Evolutionary conservation across 2,888 invertebrate species (phyloP), one percentile per base, ranked within the genome.

Genomic region (Phyllotreta striolata): DNA sequence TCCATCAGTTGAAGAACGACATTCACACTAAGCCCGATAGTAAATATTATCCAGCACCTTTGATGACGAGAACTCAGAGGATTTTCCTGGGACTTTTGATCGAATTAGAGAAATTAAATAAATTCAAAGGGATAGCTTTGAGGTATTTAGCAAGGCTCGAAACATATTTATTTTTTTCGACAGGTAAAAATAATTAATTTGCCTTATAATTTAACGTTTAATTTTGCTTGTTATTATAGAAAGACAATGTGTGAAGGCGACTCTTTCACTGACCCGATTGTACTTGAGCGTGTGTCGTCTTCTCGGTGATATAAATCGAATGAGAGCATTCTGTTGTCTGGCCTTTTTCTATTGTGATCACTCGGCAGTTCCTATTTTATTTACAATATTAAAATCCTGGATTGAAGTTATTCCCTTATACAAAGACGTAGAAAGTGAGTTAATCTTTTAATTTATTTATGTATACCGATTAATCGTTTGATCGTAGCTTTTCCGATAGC

Each of bases 271-370:
- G 13, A 75, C 76, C 6, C 71, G 77, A 55, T 65, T 79, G 39
- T 78, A 77, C 62, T 64, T 77, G 44, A 74, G 76, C 4, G 56
- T 78, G 10, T 79, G 79, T 62, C 78, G 76, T 64, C 62, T 77
- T 35, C 66, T 68, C n/a, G 72, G 70, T 43, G 81, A 84, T 51
- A 74, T 83, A 55, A 78, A 80, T 70, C 78, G 77, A 70, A 78
- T 83, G 59, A 73, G 84, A 64, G 78, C 80, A 57, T 77, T 84
- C 66, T 81, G 82, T 67, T 81, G 82, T 64, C 82, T 84, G 70
- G 80, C 81, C 46, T 74, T 84, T 40, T 84, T 83, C 68, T 81
- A 79, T 65, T 77, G 80, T 64, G 79, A 77, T 34, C 70, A 81
- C 49, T 73, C 79, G 43, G 79, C 82, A 9, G 63, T 80, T 6